Evolutionary conservation across 2,797 vertebrate genomes (phyloP).

Genomic region (Pitangus sulphuratus): DNA sequence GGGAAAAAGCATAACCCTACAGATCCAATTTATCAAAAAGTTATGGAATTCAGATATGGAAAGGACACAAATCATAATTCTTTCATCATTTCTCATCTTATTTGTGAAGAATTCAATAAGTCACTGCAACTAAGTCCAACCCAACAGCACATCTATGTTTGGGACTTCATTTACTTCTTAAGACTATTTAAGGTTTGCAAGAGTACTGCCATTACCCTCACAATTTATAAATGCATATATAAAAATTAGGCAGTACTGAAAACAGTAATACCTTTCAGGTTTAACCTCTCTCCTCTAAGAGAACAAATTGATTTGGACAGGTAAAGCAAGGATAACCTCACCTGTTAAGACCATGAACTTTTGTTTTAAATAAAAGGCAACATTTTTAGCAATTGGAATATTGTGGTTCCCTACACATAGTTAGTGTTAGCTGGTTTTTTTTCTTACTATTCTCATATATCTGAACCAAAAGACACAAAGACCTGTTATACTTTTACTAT

Average conservation of each 20-base stretch:
- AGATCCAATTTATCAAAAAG: not conserved
- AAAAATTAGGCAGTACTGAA: not conserved
- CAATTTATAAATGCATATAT: not conserved
- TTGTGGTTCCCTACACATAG: not conserved
- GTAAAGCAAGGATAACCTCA: not conserved
- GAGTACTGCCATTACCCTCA: not conserved
- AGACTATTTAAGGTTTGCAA: not conserved
- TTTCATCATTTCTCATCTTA: not conserved
- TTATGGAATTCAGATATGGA: not conserved
- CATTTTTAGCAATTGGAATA: not conserved
- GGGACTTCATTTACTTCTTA: not conserved
- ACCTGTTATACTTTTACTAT: not conserved
- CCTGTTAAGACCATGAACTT: not conserved
- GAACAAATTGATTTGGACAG: not conserved
- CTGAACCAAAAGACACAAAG: not conserved
- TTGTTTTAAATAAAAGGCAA: not conserved
- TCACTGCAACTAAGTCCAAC: not conserved
- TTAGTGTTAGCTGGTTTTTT: not conserved
- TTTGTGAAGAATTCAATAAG: not conserved
- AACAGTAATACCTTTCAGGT: not conserved
- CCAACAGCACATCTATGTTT: not conserved
- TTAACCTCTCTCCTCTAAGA: not conserved
- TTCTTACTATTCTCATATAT: not conserved
- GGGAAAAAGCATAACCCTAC: not conserved
- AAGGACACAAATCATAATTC: not conserved